Base-by-base conservation (phyloP, 2,888 invertebrate species). In the Molanna angustata region DNA sequence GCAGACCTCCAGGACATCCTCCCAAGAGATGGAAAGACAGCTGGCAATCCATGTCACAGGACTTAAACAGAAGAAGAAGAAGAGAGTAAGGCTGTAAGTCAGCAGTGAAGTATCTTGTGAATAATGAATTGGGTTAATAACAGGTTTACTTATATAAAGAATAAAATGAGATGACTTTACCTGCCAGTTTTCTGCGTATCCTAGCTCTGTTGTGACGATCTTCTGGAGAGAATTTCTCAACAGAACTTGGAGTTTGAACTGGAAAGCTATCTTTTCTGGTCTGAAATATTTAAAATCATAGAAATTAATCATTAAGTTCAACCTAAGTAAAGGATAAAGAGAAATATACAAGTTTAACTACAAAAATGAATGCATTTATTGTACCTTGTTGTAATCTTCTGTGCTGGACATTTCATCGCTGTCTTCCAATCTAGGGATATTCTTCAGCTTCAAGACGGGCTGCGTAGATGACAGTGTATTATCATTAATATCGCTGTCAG, bases 321-420 rank as follows among this genome's bases (percentile, higher is more conserved):
- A n/a, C n/a, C n/a, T n/a, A n/a, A n/a, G n/a, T n/a, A n/a, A n/a
- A n/a, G n/a, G n/a, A n/a, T n/a, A n/a, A n/a, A n/a, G n/a, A n/a
- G n/a, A n/a, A n/a, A n/a, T n/a, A n/a, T n/a, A n/a, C n/a, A n/a
- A n/a, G n/a, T n/a, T n/a, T n/a, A n/a, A n/a, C n/a, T n/a, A n/a
- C n/a, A n/a, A n/a, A n/a, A n/a, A n/a, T n/a, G n/a, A n/a, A n/a
- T n/a, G n/a, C n/a, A 16, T 37, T 9, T 7, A 6, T 37, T n/a
- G 18, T 20, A 75, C 74, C 70, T 75, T 77, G 57, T 75, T 76
- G 59, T 76, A 77, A 59, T 80, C 81, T 58, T 83, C 82, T 11
- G 80, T 80, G 63, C 80, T 82, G 42, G 81, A 82, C 68, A 80
- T 69, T 57, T 82, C 75, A 45, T 76, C 82, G 58, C 81, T 82